Conservation (phyloP, 2,113 vertebrate genomes). For the Sturnira hondurensis region DNA sequence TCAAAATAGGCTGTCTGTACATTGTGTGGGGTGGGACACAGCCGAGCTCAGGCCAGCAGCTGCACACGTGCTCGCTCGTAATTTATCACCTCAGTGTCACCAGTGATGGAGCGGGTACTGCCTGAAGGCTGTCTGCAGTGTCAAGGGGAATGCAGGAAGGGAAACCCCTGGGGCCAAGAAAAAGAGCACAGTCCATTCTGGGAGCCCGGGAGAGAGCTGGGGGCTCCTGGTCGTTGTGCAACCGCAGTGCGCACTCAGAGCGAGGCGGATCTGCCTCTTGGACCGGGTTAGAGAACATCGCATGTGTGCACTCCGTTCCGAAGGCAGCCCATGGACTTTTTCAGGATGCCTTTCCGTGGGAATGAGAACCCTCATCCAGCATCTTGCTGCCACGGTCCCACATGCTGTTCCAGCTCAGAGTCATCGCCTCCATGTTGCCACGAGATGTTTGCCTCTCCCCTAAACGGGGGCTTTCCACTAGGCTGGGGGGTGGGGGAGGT, state of each 20-base stretch:
- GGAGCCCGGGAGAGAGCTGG: not conserved
- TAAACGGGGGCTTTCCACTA: not conserved
- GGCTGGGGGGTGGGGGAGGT: not conserved
- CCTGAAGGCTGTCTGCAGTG: not conserved
- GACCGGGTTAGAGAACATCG: not conserved
- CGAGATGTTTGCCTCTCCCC: not conserved
- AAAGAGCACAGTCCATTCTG: not conserved
- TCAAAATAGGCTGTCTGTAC: not conserved
- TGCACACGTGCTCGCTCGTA: not conserved
- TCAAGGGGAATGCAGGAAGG: not conserved
- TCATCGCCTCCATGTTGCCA: not conserved
- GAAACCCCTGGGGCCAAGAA: not conserved
- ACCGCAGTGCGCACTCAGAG: not conserved
- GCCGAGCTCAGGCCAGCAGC: not conserved
- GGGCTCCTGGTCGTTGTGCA: not conserved
- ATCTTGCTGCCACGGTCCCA: not conserved
- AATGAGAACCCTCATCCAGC: not conserved
- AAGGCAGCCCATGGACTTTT: not conserved
- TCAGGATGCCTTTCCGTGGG: not conserved
- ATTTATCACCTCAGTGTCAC: not conserved
- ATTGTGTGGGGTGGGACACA: not conserved
- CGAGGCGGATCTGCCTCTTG: not conserved
- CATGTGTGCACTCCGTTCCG: not conserved
- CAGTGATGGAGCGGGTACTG: not conserved
- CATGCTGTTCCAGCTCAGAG: not conserved